Percentiles rank a stretch among this genome's conserved stretches.
Evolutionary conservation across 2,113 vertebrate genomes (phyloP).

Genomic region (Neodontobutis hainanensis): DNA sequence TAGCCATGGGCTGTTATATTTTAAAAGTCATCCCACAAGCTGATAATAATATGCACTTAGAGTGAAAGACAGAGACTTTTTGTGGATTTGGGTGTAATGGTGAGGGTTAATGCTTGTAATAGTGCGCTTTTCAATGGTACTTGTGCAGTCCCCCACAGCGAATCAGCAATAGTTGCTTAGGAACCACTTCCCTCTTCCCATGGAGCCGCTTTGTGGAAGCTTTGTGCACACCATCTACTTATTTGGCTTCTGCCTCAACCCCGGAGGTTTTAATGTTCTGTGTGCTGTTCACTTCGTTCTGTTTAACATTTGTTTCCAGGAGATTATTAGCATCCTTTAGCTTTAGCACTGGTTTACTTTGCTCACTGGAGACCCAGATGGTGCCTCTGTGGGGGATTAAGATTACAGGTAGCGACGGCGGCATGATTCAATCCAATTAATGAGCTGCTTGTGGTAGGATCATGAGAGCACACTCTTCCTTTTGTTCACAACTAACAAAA

Average conservation of each 20-base stretch:
- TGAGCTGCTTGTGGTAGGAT: conserved; percentile 28
- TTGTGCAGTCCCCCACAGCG: conserved; percentile 24
- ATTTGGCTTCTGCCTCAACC: conserved; percentile 30
- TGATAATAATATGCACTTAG: conserved; percentile 28
- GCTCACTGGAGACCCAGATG: conserved; percentile 59
- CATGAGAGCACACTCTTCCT: not conserved
- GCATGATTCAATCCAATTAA: conserved; percentile 66
- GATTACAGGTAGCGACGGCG: conserved; percentile 48
- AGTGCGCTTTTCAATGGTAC: conserved; percentile 39
- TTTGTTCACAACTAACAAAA: conserved; percentile 40
- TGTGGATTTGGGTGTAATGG: conserved; percentile 11
- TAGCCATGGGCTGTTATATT: conserved; percentile 10
- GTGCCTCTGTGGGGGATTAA: conserved; percentile 56
- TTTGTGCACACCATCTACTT: conserved; percentile 33
- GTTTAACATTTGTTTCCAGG: conserved; percentile 35
- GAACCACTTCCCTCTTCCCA: conserved; percentile 53
- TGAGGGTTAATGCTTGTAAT: conserved; percentile 45
- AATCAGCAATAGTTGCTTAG: conserved; percentile 62
- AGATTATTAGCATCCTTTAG: conserved; percentile 61
- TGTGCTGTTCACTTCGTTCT: conserved; percentile 37
- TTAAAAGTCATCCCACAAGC: conserved; percentile 17
- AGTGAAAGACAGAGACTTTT: conserved; percentile 26
- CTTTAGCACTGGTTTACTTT: conserved; percentile 60
- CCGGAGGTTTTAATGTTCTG: conserved; percentile 46
- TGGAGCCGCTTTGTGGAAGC: conserved; percentile 18